A percentile compares a stretch with the other conserved stretches of the same genome.
Conservation (phyloP, 2,797 vertebrate genomes). For the Artibeus jamaicensis region DNA sequence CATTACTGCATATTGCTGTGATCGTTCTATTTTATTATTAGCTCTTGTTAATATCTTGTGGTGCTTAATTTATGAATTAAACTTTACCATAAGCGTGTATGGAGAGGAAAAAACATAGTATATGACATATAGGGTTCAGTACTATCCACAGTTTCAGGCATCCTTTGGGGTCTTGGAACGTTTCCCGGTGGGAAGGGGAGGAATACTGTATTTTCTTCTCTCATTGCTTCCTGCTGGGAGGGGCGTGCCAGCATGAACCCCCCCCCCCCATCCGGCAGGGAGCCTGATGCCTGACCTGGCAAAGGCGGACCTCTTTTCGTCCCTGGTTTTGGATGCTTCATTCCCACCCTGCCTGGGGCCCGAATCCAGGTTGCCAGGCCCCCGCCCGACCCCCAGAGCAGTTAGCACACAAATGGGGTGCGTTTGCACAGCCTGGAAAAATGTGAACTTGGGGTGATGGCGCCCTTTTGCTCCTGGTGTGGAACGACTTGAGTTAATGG, state of each 20-base stretch:
- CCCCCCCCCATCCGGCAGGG: neutral
- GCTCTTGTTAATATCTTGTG: neutral
- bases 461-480: neutral
- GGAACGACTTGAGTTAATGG: neutral
- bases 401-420: neutral
- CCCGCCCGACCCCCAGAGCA: neutral
- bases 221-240: neutral
- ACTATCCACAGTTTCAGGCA: neutral
- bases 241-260: neutral
- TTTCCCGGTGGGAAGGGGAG: neutral
- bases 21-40: neutral
- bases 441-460: fast-evolving
- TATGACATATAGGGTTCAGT: neutral
- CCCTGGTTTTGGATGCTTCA: too few species aligned
- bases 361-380: neutral
- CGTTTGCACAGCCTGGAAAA: neutral
- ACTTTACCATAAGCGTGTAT: neutral
- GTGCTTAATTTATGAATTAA: neutral
- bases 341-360: too few species aligned
- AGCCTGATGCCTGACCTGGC: neutral
- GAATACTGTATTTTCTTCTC: neutral
- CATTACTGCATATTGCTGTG: neutral
- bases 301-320: too few species aligned
- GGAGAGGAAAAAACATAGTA: neutral
- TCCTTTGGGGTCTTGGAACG: neutral